Base-by-base conservation (phyloP, 1,140 invertebrate species). In the Trichomalopsis sarcophagae region DNA sequence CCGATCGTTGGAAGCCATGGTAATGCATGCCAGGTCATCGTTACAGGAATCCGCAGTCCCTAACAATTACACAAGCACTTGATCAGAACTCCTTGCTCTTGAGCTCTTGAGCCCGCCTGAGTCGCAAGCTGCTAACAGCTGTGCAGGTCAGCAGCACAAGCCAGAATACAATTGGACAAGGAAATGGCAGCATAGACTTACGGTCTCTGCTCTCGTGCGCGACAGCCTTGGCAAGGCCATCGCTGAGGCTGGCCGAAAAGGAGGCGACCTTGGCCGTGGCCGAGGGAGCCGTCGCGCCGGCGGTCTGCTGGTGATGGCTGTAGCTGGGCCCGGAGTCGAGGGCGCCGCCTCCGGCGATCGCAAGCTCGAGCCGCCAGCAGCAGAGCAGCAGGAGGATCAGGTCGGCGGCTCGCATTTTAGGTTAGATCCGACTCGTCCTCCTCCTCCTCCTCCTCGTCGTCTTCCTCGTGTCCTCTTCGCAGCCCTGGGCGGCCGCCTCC, bases 21-120 rank as follows among this genome's bases (percentile, higher is more conserved):
- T 94, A 69, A 97, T 94, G 91, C 97, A 97, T 84, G 95, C 94
- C 81, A 96, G 92, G 91, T 96, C 96, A 89, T 97, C 96, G 84
- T 94, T 94, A 89, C 94, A 94, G 82, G 91, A 91, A 83, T 95
- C 94, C 4, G 55, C 21, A 81, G 90, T 88, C 86, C 90, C 91
- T 93, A 86, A 69, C 86, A 87, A 85, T 86, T 84, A 71, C 9
- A 78, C 55, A 87, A 82, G 73, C 50, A 66, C 14, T 77, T 44
- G 6, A 44, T 44, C 40, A 44, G 40, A 44, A 44, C 40, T 9
- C 7, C 40, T 44, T 9, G 40, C 10, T 44, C 10, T 44, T 44
- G 10, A 44, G 10, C 9, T 55, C 13, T 17, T 9, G 50, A 55
- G 17, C 50, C 13, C 0, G 17, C 13, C 2, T 9, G 50, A 55